Conservation (phyloP, 2,888 invertebrate species). For the Rhamphomyia laevipes region DNA sequence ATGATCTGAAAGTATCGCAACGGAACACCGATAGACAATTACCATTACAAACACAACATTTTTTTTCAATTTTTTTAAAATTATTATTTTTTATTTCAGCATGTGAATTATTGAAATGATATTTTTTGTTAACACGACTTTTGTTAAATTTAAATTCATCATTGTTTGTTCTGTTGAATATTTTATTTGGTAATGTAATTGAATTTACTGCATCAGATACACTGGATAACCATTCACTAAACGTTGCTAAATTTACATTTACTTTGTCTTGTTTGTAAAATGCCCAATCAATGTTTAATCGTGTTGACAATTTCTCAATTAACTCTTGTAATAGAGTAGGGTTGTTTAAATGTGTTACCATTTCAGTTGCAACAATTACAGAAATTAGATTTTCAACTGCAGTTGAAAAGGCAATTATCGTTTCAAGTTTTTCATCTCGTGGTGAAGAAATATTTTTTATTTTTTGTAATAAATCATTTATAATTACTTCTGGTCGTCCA, state of each 20-base stretch:
- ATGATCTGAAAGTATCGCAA: background rate
- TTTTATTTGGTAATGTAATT: background rate
- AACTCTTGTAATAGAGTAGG: background rate
- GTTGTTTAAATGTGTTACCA: background rate
- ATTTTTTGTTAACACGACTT: no score
- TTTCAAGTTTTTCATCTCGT: background rate
- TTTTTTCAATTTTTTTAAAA: background rate
- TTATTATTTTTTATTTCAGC: no score
- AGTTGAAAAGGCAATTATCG: background rate
- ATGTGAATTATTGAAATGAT: background rate
- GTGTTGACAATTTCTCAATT: background rate
- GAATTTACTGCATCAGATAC: constrained; percentile 2
- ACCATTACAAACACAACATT: constrained; percentile 3
- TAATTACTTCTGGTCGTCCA: background rate
- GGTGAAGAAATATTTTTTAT: background rate
- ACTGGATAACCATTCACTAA: constrained; percentile 6
- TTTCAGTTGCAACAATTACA: background rate
- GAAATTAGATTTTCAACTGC: background rate
- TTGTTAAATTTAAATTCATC: no score
- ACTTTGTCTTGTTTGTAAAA: constrained; percentile 3
- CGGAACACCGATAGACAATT: background rate
- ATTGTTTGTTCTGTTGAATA: background rate
- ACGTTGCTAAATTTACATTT: background rate
- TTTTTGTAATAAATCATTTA: background rate
- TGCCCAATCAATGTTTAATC: constrained; percentile 7